These are phyloP conservation scores for Rallus crepitans DNA, from an alignment of 2,797 vertebrate genomes.

Conservation along the genomic window DNA sequence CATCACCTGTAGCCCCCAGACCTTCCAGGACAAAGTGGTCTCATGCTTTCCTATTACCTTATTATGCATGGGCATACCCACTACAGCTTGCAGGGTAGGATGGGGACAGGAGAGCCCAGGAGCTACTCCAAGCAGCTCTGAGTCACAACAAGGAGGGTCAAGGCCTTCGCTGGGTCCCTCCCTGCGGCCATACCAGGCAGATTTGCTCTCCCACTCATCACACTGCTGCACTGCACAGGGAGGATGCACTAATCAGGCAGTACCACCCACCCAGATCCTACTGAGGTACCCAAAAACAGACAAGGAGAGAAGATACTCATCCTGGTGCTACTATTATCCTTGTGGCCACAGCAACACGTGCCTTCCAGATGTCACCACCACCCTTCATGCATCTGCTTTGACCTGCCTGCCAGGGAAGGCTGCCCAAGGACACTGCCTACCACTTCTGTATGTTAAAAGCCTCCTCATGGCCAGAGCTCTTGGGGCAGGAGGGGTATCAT, in stretches of 20 bases:
- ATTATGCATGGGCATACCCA: fast-evolving
- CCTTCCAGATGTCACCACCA: background rate
- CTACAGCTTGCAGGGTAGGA: background rate
- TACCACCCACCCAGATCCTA: background rate
- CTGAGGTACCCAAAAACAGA: fast-evolving
- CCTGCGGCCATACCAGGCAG: fast-evolving
- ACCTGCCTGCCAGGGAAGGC: background rate
- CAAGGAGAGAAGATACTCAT: background rate
- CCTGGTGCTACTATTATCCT: background rate
- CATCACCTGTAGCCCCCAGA: background rate
- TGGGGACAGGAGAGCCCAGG: background rate
- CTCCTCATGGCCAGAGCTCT: fast-evolving
- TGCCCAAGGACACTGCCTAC: fast-evolving
- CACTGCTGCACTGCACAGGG: fast-evolving
- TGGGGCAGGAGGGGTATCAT: fast-evolving
- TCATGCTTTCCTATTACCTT: background rate
- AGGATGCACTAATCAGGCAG: background rate
- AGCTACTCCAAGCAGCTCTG: background rate
- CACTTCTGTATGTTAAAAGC: fast-evolving
- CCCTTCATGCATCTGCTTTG: fast-evolving
- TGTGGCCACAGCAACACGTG: background rate
- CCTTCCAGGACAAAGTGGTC: background rate
- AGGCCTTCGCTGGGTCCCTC: background rate
- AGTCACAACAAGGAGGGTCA: fast-evolving
- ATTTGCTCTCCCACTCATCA: background rate